Conservation (phyloP, 2,113 vertebrate species). For the Furnarius figulus region DNA sequence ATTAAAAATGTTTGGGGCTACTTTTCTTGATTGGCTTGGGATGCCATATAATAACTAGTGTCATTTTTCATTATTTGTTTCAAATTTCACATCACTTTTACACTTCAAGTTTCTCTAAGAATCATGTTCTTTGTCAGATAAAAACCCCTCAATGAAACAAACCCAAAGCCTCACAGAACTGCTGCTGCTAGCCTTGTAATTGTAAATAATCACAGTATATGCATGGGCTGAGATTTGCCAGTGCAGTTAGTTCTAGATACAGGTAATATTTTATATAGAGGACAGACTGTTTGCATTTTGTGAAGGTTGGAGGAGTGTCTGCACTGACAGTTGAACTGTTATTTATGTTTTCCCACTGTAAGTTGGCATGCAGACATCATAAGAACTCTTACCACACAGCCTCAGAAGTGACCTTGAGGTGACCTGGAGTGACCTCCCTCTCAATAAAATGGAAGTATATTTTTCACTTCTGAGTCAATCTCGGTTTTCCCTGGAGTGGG, state of each 20-base stretch:
- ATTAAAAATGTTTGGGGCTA: not conserved
- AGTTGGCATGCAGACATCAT: not conserved
- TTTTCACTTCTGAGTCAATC: slow-evolving; percentile 27
- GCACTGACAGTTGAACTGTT: not conserved
- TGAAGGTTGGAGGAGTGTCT: not conserved
- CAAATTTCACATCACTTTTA: not conserved
- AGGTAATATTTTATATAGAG: not conserved
- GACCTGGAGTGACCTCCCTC: not conserved
- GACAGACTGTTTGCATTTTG: not conserved
- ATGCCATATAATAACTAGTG: not conserved
- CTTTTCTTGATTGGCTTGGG: not conserved
- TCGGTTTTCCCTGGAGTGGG: not conserved
- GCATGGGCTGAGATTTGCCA: not conserved
- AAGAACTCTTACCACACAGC: not conserved
- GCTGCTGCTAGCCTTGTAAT: not conserved
- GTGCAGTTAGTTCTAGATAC: not conserved
- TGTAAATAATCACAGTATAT: not conserved
- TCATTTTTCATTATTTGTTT: not conserved
- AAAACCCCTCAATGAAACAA: not conserved
- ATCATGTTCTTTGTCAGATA: not conserved
- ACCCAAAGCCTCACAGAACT: not conserved
- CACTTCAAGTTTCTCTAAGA: not conserved
- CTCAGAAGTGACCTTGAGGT: not conserved
- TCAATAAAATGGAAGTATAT: not conserved
- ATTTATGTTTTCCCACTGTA: not conserved